Conservation (phyloP, 2,113 vertebrate species). For the Morone chrysops region DNA sequence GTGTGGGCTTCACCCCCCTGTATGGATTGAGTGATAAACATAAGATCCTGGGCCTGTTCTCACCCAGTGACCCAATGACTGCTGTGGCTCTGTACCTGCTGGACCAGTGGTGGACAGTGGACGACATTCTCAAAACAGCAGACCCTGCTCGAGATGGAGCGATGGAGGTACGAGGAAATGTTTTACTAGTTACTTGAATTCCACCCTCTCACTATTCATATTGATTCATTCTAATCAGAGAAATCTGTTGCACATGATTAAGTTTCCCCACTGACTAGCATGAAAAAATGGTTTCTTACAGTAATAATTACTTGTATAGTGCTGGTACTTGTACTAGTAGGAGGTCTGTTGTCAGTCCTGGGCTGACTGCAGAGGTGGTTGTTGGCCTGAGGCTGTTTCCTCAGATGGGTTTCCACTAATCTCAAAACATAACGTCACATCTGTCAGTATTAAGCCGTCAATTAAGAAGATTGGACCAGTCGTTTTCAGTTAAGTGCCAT, state of each 20-base stretch:
- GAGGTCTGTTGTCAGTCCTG: background rate
- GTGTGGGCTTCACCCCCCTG: constrained; percentile 88
- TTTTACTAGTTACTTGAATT: background rate
- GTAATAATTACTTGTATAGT: background rate
- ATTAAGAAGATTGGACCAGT: no score
- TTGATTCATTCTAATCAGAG: background rate
- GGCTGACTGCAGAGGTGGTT: background rate
- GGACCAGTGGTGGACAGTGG: constrained; percentile 90
- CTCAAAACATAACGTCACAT: background rate
- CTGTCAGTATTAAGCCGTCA: no score
- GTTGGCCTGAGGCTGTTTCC: background rate
- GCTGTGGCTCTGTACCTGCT: constrained; percentile 90
- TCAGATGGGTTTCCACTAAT: no score
- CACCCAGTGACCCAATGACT: constrained; percentile 85
- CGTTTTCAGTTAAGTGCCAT: no score
- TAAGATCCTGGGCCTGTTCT: constrained; percentile 91
- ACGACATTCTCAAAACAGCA: constrained; percentile 89
- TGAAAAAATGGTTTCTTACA: background rate
- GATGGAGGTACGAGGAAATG: constrained; percentile 82
- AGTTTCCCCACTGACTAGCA: background rate
- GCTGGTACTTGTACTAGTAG: background rate
- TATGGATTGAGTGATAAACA: constrained; percentile 85
- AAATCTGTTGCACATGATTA: background rate
- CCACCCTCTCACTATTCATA: background rate
- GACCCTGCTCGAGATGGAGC: constrained; percentile 85